These are phyloP conservation scores for Erynnis tages DNA, from an alignment of 2,888 invertebrate genomes.

Conservation along the genomic window DNA sequence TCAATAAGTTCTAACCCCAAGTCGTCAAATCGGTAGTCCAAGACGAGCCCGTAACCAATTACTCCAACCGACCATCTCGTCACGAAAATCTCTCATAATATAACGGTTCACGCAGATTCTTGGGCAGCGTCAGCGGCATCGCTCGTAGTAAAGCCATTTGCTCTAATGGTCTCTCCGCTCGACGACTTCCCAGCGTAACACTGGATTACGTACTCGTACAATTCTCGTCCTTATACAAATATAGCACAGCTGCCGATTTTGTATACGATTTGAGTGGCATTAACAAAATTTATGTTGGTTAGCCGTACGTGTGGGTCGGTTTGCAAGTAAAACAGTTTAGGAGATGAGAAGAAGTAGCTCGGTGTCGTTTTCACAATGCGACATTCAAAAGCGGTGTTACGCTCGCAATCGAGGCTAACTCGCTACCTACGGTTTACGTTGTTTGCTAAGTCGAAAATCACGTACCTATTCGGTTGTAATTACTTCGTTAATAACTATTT, in stretches of 20 bases:
- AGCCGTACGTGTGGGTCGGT: constrained; percentile 11
- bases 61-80: constrained; percentile 51
- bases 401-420: constrained; percentile 1
- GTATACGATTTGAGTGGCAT: constrained; percentile 16
- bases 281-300: constrained; percentile 31
- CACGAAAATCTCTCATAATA: constrained; percentile 58
- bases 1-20: constrained; percentile 4
- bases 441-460: constrained; percentile 6
- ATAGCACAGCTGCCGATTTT: constrained; percentile 27
- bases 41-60: constrained; percentile 44
- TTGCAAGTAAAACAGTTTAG: constrained; percentile 17
- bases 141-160: constrained; percentile 57
- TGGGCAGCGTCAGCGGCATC: constrained; percentile 52
- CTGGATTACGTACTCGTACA: constrained; percentile 30
- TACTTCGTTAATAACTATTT: constrained; percentile 41
- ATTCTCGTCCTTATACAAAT: constrained; percentile 34
- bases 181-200: constrained; percentile 34
- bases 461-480: constrained; percentile 3
- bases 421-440: not conserved
- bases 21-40: constrained; percentile 35
- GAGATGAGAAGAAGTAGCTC: constrained; percentile 10
- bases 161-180: constrained; percentile 56
- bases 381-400: not conserved
- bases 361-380: not conserved
- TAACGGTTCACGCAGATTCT: constrained; percentile 53